These are phyloP conservation scores for Parazoanthus swiftii DNA, from an alignment of 92 coral and sea anemone genomes.

Conservation along the genomic window DNA sequence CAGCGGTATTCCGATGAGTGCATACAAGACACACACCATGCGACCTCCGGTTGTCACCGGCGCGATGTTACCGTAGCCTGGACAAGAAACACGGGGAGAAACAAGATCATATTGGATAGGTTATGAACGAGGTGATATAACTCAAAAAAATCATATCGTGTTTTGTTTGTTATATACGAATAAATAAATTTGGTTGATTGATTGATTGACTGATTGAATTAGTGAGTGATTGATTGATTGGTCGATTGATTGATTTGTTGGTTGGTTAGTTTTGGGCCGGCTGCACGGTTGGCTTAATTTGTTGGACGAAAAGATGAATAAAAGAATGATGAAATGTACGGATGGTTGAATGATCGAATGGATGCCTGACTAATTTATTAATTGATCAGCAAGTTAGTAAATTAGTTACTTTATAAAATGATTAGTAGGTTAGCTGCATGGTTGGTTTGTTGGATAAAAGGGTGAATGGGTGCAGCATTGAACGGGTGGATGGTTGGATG, in stretches of 20 bases:
- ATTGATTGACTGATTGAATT: too few relatives aligned
- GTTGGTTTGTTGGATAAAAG: too few relatives aligned
- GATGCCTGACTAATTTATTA: not conserved
- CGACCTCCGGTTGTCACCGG: slow-evolving; percentile 84
- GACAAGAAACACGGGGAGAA: not conserved
- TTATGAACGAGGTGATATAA: too few relatives aligned
- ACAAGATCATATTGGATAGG: not conserved
- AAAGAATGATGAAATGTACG: not conserved
- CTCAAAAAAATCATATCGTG: not conserved
- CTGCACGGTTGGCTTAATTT: too few relatives aligned
- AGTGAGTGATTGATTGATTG: too few relatives aligned
- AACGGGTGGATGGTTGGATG: not conserved
- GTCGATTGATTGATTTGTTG: too few relatives aligned
- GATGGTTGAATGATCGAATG: not conserved
- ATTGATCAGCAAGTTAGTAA: not conserved
- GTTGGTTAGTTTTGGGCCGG: too few relatives aligned
- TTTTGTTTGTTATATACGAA: not conserved
- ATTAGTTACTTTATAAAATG: not conserved
- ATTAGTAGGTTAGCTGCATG: too few relatives aligned
- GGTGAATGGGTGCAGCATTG: too few relatives aligned
- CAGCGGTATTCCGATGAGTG: slow-evolving; percentile 92
- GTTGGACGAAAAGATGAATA: too few relatives aligned
- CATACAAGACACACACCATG: slow-evolving; percentile 80
- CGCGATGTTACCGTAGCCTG: slow-evolving; percentile 91
- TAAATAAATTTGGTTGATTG: too few relatives aligned